phyloP scores from a whole-genome alignment of 2,888 invertebrate genomes.

The Mongoloraphidia duomilia region DNA sequence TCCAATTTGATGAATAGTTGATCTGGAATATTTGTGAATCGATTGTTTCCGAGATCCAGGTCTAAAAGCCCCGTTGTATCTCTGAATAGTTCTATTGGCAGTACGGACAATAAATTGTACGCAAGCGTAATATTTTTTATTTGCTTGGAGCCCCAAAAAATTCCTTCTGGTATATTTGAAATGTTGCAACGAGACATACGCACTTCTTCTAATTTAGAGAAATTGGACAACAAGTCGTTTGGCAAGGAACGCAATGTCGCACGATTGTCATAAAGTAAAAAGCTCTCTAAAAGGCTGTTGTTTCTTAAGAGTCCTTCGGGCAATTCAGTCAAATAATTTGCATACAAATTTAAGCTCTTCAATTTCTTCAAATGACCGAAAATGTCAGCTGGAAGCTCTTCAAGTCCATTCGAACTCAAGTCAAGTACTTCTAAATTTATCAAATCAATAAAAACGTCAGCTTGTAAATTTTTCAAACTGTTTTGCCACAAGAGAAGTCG shows the following conservation, averaged over 20 bases:
- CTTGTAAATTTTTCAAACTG: slow-evolving; percentile 44
- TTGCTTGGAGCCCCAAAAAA: slow-evolving; percentile 42
- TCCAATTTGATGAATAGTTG: slow-evolving; percentile 40
- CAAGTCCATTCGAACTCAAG: slow-evolving; percentile 49
- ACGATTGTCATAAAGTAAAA: slow-evolving; percentile 43
- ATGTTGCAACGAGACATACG: slow-evolving; percentile 36
- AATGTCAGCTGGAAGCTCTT: slow-evolving; percentile 41
- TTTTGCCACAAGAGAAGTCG: slow-evolving; percentile 57
- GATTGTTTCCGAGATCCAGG: slow-evolving; percentile 52
- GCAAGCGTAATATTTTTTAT: slow-evolving; percentile 29
- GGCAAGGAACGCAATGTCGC: slow-evolving; percentile 42
- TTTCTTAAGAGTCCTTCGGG: slow-evolving; percentile 41
- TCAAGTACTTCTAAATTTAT: slow-evolving; percentile 49
- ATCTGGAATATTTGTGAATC: slow-evolving; percentile 40
- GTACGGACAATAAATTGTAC: slow-evolving; percentile 20
- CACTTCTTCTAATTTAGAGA: slow-evolving; percentile 40
- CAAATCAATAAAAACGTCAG: slow-evolving; percentile 46
- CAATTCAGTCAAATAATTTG: slow-evolving; percentile 49
- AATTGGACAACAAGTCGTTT: slow-evolving; percentile 41
- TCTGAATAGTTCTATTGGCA: slow-evolving; percentile 48
- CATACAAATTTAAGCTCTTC: slow-evolving; percentile 46
- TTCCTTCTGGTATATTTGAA: slow-evolving; percentile 38
- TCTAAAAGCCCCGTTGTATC: slow-evolving; percentile 44
- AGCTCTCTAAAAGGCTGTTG: slow-evolving; percentile 20
- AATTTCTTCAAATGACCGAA: slow-evolving; percentile 47